Evolutionary conservation across 1,140 invertebrate species (phyloP).

Genomic region (Argopecten irradians): DNA sequence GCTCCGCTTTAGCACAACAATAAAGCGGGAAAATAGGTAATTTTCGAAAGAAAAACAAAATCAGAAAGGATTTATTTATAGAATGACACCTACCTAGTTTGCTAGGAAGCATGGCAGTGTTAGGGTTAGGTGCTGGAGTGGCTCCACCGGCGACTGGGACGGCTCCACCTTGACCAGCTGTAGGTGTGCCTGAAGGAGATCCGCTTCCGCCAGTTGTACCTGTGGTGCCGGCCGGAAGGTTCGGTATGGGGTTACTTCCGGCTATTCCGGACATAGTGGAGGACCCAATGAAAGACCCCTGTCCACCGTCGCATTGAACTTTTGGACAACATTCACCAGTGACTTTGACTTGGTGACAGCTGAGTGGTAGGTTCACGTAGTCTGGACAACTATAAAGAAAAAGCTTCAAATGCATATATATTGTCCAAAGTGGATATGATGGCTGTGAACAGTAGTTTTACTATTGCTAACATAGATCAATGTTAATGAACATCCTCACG

Average conservation of each 20-base stretch:
- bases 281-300: conserved; percentile 60
- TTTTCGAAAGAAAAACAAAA: too few species aligned
- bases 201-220: conserved; percentile 28
- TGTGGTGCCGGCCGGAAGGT: conserved; percentile 36
- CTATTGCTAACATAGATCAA: too few species aligned
- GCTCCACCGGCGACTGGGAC: not conserved
- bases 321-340: conserved; percentile 64
- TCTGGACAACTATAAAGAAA: conserved; percentile 63
- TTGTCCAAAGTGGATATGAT: too few species aligned
- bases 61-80: too few species aligned
- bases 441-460: too few species aligned
- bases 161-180: not conserved
- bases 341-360: conserved; percentile 56
- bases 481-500: too few species aligned
- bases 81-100: not conserved
- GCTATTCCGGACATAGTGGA: conserved; percentile 48
- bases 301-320: conserved; percentile 55
- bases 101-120: not conserved
- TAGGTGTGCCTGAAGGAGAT: not conserved
- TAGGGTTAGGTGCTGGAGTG: not conserved
- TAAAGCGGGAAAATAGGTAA: too few species aligned
- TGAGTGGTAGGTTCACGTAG: conserved; percentile 64
- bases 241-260: conserved; percentile 49
- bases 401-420: too few species aligned
- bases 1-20: too few species aligned